These are phyloP conservation scores for Brachystomella parvula DNA, from an alignment of 1,140 invertebrate species.

Conservation along the genomic window DNA sequence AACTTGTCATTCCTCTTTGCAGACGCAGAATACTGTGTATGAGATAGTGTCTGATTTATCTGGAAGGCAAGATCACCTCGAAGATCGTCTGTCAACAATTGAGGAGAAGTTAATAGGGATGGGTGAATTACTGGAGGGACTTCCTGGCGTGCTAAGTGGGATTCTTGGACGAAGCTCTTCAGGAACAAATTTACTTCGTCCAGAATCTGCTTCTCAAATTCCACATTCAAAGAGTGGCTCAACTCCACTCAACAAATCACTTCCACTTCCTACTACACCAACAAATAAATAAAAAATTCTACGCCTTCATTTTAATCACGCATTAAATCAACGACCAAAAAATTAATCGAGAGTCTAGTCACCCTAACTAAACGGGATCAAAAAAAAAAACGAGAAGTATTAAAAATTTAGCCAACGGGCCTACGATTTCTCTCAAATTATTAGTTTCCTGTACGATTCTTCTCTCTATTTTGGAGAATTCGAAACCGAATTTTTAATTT, in stretches of 20 bases:
- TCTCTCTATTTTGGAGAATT: no score
- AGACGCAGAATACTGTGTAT: conserved; percentile 95
- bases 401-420: not conserved
- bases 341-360: not conserved
- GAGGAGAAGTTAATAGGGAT: conserved; percentile 76
- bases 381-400: not conserved
- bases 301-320: not conserved
- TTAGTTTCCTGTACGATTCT: no score
- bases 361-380: not conserved
- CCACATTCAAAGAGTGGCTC: conserved; percentile 50
- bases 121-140: conserved; percentile 66
- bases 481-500: no score
- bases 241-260: conserved; percentile 15
- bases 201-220: conserved; percentile 54
- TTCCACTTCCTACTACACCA: conserved; percentile 17
- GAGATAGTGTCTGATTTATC: conserved; percentile 95
- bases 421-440: no score
- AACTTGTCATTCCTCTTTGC: conserved; percentile 42
- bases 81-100: conserved; percentile 73
- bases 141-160: conserved; percentile 71
- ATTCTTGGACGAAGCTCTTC: conserved; percentile 52
- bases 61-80: conserved; percentile 76
- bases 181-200: conserved; percentile 61
- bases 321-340: no score
- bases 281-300: conserved; percentile 15